phyloP scores from a whole-genome alignment of 2,797 vertebrate genomes.

The Oreochromis mossambicus region DNA sequence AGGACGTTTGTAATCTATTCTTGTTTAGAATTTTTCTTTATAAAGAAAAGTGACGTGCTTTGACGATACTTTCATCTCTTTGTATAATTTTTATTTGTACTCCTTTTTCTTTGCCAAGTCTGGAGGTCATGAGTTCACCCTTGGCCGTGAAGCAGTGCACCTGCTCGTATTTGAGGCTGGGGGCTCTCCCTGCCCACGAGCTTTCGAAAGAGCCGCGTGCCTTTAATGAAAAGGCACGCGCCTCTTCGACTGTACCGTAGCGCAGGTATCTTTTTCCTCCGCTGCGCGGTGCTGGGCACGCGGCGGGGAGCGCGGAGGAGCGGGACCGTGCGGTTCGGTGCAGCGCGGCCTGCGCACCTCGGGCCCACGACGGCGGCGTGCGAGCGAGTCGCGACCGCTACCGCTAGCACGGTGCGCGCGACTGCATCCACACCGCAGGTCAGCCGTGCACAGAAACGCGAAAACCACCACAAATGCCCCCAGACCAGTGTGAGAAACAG shows the following conservation, averaged over 20 bases:
- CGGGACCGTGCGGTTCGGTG: background rate
- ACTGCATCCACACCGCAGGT: background rate
- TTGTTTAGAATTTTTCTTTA: background rate
- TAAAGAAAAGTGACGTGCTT: background rate
- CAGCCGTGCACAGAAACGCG: background rate
- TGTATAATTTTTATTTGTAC: background rate
- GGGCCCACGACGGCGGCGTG: constrained; percentile 33
- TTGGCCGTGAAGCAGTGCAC: background rate
- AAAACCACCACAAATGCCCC: background rate
- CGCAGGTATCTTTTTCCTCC: background rate
- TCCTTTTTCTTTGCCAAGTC: background rate
- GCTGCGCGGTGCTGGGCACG: background rate
- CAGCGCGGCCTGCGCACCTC: constrained; percentile 22
- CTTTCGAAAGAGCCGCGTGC: background rate
- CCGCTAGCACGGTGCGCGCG: constrained; percentile 64
- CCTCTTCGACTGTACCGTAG: background rate
- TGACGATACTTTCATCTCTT: background rate
- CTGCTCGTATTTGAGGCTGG: background rate
- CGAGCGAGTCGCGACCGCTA: constrained; percentile 32
- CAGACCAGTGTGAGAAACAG: background rate
- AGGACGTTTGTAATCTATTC: background rate
- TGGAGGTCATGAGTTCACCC: background rate
- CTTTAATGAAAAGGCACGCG: background rate
- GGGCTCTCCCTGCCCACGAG: background rate
- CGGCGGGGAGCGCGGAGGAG: constrained; percentile 11